These are phyloP conservation scores for Xenopus laevis DNA, from an alignment of 2,113 vertebrate genomes.

Conservation along the genomic window DNA sequence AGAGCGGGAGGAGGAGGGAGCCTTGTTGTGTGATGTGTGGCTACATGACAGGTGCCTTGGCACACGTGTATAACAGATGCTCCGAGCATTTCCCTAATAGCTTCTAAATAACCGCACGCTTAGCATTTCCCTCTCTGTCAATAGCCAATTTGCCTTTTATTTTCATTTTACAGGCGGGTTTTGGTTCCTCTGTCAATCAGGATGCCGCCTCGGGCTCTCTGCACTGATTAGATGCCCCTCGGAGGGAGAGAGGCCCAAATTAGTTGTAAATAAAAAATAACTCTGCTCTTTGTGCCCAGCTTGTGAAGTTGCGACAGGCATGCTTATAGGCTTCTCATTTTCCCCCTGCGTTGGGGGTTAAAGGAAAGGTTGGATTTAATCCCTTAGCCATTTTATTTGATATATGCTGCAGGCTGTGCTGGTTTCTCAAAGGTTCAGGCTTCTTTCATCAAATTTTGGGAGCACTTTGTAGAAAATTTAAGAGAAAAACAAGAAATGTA, in stretches of 20 bases:
- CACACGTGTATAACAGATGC: constrained; percentile 74
- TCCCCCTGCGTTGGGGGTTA: constrained; percentile 46
- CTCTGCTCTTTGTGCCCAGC: constrained; percentile 93
- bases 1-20: constrained; percentile 4
- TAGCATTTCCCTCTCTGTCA: constrained; percentile 66
- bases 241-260: constrained; percentile 94
- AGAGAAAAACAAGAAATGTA: too few relatives aligned
- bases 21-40: constrained; percentile 7
- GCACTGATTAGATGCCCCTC: constrained; percentile 96
- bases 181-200: constrained; percentile 94
- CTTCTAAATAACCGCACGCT: constrained; percentile 70
- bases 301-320: constrained; percentile 88
- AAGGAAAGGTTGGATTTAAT: too few relatives aligned
- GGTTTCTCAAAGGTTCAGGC: too few relatives aligned
- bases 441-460: too few relatives aligned
- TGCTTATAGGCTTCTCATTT: too few relatives aligned
- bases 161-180: constrained; percentile 70
- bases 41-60: constrained; percentile 72
- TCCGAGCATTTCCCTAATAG: constrained; percentile 66
- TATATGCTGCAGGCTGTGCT: too few relatives aligned
- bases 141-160: constrained; percentile 73
- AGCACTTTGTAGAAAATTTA: too few relatives aligned
- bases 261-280: constrained; percentile 98
- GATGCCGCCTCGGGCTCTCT: constrained; percentile 83
- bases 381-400: too few relatives aligned